Conservation (phyloP, 2,113 vertebrate species). For the Gila orcuttii region DNA sequence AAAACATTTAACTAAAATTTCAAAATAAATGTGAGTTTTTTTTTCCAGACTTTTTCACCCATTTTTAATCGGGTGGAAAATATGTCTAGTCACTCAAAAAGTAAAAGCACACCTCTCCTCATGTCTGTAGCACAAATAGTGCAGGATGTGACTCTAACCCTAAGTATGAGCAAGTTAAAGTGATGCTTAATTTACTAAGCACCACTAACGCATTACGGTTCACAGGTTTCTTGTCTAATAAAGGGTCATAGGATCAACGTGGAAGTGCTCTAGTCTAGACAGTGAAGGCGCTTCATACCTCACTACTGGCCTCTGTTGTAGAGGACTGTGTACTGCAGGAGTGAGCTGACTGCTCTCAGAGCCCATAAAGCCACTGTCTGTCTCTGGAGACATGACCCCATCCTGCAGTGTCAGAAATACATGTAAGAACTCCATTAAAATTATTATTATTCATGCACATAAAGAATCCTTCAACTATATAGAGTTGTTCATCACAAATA, state of each 20-base stretch:
- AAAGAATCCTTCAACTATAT: not conserved
- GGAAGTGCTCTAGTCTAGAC: not conserved
- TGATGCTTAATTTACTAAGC: not conserved
- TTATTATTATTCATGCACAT: not conserved
- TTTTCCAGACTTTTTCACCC: not conserved
- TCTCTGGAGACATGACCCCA: conserved; percentile 88
- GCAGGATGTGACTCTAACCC: not conserved
- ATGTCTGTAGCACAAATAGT: not conserved
- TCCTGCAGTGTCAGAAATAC: conserved; percentile 74
- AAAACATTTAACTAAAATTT: not conserved
- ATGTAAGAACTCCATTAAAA: not conserved
- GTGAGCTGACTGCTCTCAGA: conserved; percentile 86
- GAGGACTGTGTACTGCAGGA: conserved; percentile 71
- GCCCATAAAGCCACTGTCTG: conserved; percentile 92
- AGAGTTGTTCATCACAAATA: not conserved
- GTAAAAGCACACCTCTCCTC: not conserved
- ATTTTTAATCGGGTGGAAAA: not conserved
- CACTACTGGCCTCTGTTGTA: conserved; percentile 70
- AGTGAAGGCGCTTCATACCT: conserved; percentile 67
- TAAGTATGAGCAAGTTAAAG: not conserved
- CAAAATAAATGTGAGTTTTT: not conserved
- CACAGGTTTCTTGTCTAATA: not conserved
- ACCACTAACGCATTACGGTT: not conserved
- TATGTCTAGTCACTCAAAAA: not conserved
- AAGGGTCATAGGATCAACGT: not conserved